A percentile compares a stretch with the other conserved stretches of the same genome.
These are phyloP conservation scores for Tauraco erythrolophus DNA, from an alignment of 2,113 vertebrate species.

Conservation along the genomic window DNA sequence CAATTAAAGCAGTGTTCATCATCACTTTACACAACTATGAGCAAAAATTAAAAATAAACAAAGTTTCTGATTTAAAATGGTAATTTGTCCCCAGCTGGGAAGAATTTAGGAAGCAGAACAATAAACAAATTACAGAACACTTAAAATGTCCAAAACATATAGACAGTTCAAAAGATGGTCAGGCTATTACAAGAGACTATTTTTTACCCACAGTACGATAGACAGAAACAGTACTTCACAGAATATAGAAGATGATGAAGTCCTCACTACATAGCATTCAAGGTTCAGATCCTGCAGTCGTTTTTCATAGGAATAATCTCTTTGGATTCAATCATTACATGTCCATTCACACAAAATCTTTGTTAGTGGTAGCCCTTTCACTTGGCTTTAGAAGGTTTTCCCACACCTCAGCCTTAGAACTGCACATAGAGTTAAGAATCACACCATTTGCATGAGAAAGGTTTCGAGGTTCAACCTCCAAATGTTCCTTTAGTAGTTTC, in stretches of 20 bases:
- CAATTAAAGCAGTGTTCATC: not conserved
- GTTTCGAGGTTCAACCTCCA: not conserved
- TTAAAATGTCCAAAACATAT: not conserved
- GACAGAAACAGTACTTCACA: not conserved
- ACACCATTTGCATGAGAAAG: not conserved
- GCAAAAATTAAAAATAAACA: not conserved
- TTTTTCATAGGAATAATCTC: not conserved
- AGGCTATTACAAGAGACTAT: not conserved
- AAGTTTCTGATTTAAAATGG: not conserved
- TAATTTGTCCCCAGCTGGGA: not conserved
- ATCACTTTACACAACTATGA: not conserved
- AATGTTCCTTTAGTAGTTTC: not conserved
- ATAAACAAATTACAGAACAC: not conserved
- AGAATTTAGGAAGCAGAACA: not conserved
- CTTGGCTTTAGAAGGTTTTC: not conserved
- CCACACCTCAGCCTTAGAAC: not conserved
- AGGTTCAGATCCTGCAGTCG: not conserved
- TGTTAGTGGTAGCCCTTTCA: not conserved
- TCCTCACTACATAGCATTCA: not conserved
- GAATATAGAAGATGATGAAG: not conserved
- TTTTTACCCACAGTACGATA: not conserved
- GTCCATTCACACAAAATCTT: not conserved
- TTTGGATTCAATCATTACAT: not conserved
- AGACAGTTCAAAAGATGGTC: not conserved
- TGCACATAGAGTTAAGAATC: not conserved